Evolutionary conservation across 2,888 invertebrate genomes (phyloP).

Genomic region (Cephus spinipes): DNA sequence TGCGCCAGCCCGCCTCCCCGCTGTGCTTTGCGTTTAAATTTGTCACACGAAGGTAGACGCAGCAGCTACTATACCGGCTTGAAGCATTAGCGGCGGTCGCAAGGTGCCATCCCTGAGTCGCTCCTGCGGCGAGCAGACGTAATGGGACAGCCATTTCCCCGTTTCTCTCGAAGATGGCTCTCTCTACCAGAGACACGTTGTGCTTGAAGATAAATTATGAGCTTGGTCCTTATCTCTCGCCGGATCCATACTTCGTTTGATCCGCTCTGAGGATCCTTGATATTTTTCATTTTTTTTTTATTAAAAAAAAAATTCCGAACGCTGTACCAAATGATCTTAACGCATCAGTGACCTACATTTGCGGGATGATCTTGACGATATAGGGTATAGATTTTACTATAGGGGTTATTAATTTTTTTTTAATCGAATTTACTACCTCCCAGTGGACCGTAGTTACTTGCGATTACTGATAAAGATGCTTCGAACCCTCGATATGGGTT

Average conservation of each 20-base stretch:
- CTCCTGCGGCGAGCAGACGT: constrained; percentile 18
- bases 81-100: constrained; percentile 8
- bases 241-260: neutral
- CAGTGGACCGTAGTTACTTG: too few species aligned
- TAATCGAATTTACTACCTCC: too few species aligned
- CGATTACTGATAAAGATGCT: too few species aligned
- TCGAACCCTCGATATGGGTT: too few species aligned
- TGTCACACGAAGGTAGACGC: constrained; percentile 2
- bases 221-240: neutral
- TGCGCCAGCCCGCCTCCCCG: neutral
- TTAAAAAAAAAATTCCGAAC: neutral
- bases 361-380: too few species aligned
- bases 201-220: constrained; percentile 36
- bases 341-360: too few species aligned
- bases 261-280: neutral
- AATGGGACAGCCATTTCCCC: constrained; percentile 32
- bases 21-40: constrained; percentile 3
- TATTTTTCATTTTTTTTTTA: neutral
- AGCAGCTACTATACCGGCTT: neutral
- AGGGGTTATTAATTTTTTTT: too few species aligned
- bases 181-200: constrained; percentile 28
- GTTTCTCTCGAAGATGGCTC: constrained; percentile 30
- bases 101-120: neutral
- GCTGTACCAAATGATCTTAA: too few species aligned
- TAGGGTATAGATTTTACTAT: too few species aligned